phyloP scores from a whole-genome alignment of 2,888 invertebrate species.

The Galerucella calmariensis region DNA sequence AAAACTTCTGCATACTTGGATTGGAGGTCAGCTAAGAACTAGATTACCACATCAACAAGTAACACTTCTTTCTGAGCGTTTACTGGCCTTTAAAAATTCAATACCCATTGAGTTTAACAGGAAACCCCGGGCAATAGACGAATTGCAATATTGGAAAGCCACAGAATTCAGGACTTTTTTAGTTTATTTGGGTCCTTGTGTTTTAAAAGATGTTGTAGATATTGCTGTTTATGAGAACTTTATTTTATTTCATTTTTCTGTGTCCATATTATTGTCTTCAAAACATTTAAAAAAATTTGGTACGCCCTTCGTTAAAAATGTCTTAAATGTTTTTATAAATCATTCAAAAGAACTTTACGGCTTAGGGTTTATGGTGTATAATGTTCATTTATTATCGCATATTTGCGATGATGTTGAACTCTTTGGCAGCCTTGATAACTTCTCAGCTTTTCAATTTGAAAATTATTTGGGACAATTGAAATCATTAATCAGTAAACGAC shows the following conservation, averaged over 20 bases:
- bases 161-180: constrained; percentile 18
- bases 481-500: constrained; percentile 18
- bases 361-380: constrained; percentile 23
- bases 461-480: constrained; percentile 33
- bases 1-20: constrained; percentile 4
- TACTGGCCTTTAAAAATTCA: neutral
- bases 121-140: constrained; percentile 19
- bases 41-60: constrained; percentile 2
- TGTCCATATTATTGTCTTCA: constrained; percentile 6
- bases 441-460: constrained; percentile 39
- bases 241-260: constrained; percentile 9
- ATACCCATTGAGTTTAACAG: constrained; percentile 23
- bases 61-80: constrained; percentile 9
- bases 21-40: neutral
- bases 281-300: constrained; percentile 3
- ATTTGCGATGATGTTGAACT: constrained; percentile 37
- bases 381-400: constrained; percentile 39
- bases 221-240: constrained; percentile 12
- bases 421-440: constrained; percentile 28
- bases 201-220: constrained; percentile 17
- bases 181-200: neutral
- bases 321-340: neutral
- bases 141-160: constrained; percentile 17
- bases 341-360: neutral
- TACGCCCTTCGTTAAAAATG: constrained; percentile 16